Evolutionary conservation across 2,888 invertebrate genomes (phyloP).

Genomic region (Andricus quercusramuli): DNA sequence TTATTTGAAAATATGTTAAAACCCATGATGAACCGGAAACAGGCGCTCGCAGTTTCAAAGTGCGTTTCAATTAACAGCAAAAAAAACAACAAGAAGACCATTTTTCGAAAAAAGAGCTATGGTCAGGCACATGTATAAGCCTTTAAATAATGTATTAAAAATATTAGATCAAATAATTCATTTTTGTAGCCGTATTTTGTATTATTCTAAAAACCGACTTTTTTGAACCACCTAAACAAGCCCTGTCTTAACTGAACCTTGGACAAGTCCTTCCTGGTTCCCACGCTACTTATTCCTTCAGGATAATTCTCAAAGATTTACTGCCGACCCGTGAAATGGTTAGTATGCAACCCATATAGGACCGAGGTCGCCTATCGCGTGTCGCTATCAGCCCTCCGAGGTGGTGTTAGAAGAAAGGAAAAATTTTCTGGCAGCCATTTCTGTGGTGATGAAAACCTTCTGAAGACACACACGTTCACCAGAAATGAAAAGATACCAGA

Average conservation of each 20-base stretch:
- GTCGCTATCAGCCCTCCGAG: slow-evolving; percentile 22
- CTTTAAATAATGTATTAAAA: no score
- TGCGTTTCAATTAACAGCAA: no score
- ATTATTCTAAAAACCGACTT: no score
- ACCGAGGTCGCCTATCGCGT: slow-evolving; percentile 26
- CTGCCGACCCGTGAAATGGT: slow-evolving; percentile 25
- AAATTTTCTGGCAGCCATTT: slow-evolving; percentile 2
- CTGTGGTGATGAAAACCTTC: background rate
- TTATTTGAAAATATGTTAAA: no score
- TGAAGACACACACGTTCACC: background rate
- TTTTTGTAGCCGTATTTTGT: no score
- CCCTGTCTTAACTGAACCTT: background rate
- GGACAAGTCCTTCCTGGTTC: slow-evolving; percentile 8
- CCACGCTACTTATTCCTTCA: background rate
- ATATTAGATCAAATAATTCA: no score
- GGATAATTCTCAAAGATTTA: slow-evolving; percentile 39
- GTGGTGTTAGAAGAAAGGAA: slow-evolving; percentile 24
- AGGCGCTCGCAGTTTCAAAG: no score
- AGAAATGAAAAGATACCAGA: background rate
- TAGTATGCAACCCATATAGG: slow-evolving; percentile 32
- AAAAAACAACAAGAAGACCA: no score
- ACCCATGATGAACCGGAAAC: no score
- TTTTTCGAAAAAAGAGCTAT: no score
- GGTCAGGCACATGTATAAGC: no score
- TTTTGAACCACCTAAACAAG: background rate